Evolutionary conservation across 2,888 invertebrate species (phyloP).

Genomic region (Eupithecia exiguata): DNA sequence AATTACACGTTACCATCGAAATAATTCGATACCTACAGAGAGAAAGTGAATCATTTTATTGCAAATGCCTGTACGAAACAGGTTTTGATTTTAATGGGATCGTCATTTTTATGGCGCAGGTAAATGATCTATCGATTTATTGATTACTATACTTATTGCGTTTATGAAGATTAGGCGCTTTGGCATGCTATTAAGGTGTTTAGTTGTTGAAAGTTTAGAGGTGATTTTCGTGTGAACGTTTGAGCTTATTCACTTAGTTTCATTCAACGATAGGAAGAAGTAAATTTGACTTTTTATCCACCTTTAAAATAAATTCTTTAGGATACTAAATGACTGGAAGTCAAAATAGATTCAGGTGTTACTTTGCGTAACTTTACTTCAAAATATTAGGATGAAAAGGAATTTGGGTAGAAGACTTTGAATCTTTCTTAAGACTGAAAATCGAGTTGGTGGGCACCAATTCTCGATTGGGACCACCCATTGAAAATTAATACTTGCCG

Average conservation of each 20-base stretch:
- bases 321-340: neutral
- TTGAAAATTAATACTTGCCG: neutral
- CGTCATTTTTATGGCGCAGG: conserved; percentile 53
- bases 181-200: conserved; percentile 33
- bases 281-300: neutral
- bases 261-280: neutral
- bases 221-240: conserved; percentile 26
- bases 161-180: conserved; percentile 39
- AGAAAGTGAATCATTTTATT: conserved; percentile 80
- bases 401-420: neutral
- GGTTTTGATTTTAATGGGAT: conserved; percentile 58
- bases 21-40: conserved; percentile 57
- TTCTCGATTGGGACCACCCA: neutral
- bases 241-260: conserved; percentile 11
- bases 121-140: conserved; percentile 51
- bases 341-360: neutral
- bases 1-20: conserved; percentile 63
- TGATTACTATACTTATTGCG: conserved; percentile 47
- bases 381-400: neutral
- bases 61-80: conserved; percentile 70
- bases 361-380: neutral
- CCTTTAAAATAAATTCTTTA: neutral
- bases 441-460: neutral
- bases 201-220: conserved; percentile 30
- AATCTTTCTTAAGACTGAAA: neutral